A percentile compares a stretch with the other conserved stretches of the same genome.
Evolutionary conservation across 1,140 invertebrate species (phyloP).

Genomic region (Drosophila kurseongensis): DNA sequence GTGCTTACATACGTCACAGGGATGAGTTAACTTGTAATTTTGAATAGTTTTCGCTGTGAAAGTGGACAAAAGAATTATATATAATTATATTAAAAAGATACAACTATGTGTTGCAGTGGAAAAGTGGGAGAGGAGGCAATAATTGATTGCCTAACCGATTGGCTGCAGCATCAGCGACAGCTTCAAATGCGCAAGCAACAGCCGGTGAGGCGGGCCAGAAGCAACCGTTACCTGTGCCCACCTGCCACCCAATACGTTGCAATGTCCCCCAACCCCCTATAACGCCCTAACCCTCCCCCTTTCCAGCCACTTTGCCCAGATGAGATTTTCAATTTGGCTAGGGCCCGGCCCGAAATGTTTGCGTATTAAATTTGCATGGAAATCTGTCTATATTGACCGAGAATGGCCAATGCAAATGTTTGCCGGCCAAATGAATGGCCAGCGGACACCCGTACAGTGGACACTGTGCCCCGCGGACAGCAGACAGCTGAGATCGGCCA

Average conservation of each 20-base stretch:
- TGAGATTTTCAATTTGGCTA: slow-evolving; percentile 84
- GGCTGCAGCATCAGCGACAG: slow-evolving; percentile 58
- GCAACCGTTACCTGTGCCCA: slow-evolving; percentile 13
- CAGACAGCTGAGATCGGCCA: slow-evolving; percentile 50
- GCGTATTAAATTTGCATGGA: slow-evolving; percentile 85
- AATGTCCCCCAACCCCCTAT: not conserved
- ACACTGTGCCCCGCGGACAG: slow-evolving; percentile 32
- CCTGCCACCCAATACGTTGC: not conserved
- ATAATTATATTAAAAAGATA: too few species aligned
- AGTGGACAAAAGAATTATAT: too few species aligned
- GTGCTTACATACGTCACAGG: too few species aligned
- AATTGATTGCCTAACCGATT: slow-evolving; percentile 79
- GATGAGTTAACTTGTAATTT: not conserved
- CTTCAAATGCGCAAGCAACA: slow-evolving; percentile 49
- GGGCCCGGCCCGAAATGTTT: slow-evolving; percentile 73
- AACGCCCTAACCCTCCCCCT: not conserved
- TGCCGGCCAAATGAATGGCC: slow-evolving; percentile 79
- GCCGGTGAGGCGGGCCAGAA: slow-evolving; percentile 17
- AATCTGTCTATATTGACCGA: slow-evolving; percentile 84
- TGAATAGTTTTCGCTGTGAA: not conserved
- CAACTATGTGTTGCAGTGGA: not conserved
- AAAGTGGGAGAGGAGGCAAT: slow-evolving; percentile 48
- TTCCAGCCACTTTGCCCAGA: slow-evolving; percentile 68
- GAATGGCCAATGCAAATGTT: slow-evolving; percentile 83
- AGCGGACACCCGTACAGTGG: slow-evolving; percentile 42